Evolutionary conservation across 2,888 invertebrate species (phyloP).

Genomic region (Polylopha cassiicola): DNA sequence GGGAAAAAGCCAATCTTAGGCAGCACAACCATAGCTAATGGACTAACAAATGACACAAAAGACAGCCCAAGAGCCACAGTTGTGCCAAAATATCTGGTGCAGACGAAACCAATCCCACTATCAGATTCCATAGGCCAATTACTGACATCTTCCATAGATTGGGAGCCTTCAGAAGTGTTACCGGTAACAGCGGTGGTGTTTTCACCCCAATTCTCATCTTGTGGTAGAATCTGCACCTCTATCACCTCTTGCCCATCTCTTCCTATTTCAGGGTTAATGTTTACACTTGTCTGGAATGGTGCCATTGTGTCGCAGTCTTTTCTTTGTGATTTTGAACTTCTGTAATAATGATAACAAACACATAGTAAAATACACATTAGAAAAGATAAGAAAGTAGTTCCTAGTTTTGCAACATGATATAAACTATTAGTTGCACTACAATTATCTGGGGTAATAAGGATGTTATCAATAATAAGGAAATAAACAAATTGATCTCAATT

Average conservation of each 20-base stretch:
- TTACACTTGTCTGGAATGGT: slow-evolving; percentile 91
- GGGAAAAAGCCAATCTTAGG: slow-evolving; percentile 93
- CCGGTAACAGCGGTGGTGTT: slow-evolving; percentile 98
- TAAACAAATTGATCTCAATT: too few relatives aligned
- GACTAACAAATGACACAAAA: slow-evolving; percentile 91
- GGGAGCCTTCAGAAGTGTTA: slow-evolving; percentile 96
- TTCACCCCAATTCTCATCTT: slow-evolving; percentile 99
- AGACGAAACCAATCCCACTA: slow-evolving; percentile 82
- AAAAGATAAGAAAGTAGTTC: too few relatives aligned
- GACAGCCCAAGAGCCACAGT: slow-evolving; percentile 87
- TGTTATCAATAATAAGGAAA: too few relatives aligned
- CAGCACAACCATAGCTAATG: slow-evolving; percentile 95
- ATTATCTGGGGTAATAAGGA: too few relatives aligned
- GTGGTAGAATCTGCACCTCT: slow-evolving; percentile 96
- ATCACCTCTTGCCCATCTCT: slow-evolving; percentile 93
- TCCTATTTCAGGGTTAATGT: slow-evolving; percentile 85
- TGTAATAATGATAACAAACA: slow-evolving; percentile 38
- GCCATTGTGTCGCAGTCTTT: slow-evolving; percentile 85
- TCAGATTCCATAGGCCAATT: slow-evolving; percentile 88
- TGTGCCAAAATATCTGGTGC: slow-evolving; percentile 90
- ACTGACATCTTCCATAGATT: slow-evolving; percentile 93
- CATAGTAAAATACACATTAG: background rate
- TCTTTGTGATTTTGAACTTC: slow-evolving; percentile 81
- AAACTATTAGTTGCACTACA: too few relatives aligned
- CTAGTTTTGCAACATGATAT: too few relatives aligned